Conservation (phyloP, 2,113 vertebrate species). For the Pseudonaja textilis region DNA sequence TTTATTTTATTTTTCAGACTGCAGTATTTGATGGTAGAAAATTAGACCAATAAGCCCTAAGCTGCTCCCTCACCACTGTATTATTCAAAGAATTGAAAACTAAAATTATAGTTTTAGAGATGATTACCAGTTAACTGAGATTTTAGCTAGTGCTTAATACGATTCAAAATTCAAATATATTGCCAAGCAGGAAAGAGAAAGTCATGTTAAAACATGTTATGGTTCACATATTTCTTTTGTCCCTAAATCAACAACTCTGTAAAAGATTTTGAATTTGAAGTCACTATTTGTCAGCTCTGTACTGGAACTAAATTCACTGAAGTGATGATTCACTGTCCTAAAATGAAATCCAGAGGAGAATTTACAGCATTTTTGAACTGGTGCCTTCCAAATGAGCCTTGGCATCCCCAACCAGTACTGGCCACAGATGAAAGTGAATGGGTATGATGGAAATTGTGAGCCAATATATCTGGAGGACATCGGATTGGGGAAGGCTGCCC, state of each 20-base stretch:
- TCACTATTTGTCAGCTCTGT: background rate
- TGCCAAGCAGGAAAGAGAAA: background rate
- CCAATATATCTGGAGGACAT: background rate
- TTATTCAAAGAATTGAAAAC: background rate
- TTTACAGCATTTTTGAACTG: background rate
- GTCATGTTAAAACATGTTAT: background rate
- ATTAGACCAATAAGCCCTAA: background rate
- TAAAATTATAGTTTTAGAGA: background rate
- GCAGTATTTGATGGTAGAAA: background rate
- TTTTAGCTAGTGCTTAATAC: background rate
- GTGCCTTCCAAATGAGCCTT: background rate
- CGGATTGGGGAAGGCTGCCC: background rate
- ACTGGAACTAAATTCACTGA: background rate
- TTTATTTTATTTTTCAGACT: background rate
- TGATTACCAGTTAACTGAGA: background rate
- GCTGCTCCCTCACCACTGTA: background rate
- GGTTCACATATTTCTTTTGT: background rate
- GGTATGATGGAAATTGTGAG: background rate
- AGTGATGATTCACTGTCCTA: background rate
- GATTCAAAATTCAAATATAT: background rate
- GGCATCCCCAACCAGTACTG: background rate
- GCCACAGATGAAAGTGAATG: background rate
- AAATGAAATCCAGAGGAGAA: background rate
- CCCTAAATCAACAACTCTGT: background rate
- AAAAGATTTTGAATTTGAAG: background rate